phyloP scores from a whole-genome alignment of 2,888 invertebrate species.

The Caenorhabditis sp. region DNA sequence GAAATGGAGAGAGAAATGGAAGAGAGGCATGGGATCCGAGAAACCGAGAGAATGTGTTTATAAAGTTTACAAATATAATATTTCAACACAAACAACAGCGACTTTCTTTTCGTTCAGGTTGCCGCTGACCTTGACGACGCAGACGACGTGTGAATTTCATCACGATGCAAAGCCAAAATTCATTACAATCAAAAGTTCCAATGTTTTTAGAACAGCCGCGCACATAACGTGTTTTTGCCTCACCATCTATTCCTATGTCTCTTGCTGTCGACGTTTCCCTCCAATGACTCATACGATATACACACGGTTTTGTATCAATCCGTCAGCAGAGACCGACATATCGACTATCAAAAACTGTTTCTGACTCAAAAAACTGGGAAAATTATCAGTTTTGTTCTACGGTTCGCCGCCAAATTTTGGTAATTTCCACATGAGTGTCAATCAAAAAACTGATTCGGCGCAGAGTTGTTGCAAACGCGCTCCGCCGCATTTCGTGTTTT shows the following conservation, averaged over 20 bases:
- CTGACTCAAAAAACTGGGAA: neutral
- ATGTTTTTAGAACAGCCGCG: neutral
- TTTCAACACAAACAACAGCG: too few relatives aligned
- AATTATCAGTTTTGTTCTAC: slow-evolving; percentile 4
- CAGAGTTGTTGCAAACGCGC: slow-evolving; percentile 36
- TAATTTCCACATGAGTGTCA: neutral
- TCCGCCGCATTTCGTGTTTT: slow-evolving; percentile 28
- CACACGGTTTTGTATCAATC: neutral
- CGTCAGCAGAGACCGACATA: neutral
- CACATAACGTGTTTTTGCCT: neutral
- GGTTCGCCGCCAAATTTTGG: slow-evolving; percentile 10
- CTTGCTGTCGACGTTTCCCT: neutral
- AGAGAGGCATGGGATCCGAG: neutral
- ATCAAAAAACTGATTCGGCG: slow-evolving; percentile 6
- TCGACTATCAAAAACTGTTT: neutral
- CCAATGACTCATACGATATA: neutral
- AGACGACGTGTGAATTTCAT: too few relatives aligned
- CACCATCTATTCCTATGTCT: slow-evolving; percentile 5
- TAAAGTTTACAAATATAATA: neutral
- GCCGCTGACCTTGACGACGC: too few relatives aligned
- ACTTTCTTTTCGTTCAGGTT: too few relatives aligned
- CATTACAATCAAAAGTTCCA: too few relatives aligned
- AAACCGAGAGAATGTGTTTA: neutral
- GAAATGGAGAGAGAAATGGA: neutral
- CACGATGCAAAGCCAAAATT: too few relatives aligned